These are phyloP conservation scores for Lophochroa leadbeateri DNA, from an alignment of 2,113 vertebrate genomes.

Conservation along the genomic window DNA sequence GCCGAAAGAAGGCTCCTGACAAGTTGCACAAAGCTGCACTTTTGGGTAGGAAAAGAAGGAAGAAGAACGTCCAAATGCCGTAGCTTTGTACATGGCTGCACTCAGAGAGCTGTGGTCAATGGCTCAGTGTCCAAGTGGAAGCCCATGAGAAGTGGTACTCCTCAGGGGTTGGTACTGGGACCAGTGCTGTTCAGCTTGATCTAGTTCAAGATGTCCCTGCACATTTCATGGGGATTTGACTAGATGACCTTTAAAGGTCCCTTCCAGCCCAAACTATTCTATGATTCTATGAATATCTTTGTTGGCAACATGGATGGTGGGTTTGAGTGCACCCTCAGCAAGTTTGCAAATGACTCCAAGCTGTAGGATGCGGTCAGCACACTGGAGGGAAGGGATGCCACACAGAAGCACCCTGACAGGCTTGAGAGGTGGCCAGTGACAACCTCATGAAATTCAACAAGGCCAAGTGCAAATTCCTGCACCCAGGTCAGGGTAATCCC, in stretches of 20 bases:
- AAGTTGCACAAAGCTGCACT: too few relatives aligned
- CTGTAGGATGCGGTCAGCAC: not conserved
- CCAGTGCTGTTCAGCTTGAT: not conserved
- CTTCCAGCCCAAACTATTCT: not conserved
- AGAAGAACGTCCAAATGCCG: fast-evolving
- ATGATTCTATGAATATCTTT: not conserved
- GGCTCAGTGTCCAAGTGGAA: not conserved
- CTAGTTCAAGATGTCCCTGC: not conserved
- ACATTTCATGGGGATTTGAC: not conserved
- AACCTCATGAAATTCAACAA: not conserved
- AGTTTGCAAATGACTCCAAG: not conserved
- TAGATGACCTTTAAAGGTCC: not conserved
- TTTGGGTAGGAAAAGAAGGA: too few relatives aligned
- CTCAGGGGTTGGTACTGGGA: not conserved
- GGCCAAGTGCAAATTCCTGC: not conserved
- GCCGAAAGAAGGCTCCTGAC: too few relatives aligned
- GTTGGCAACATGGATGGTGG: not conserved
- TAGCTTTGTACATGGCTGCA: not conserved
- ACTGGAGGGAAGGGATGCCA: not conserved
- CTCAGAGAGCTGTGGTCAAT: not conserved
- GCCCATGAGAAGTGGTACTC: not conserved
- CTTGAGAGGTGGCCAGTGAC: not conserved
- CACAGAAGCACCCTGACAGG: not conserved
- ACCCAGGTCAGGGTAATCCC: not conserved
- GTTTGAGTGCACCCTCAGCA: not conserved